These are phyloP conservation scores for Platycheirus albimanus DNA, from an alignment of 2,888 invertebrate species.

Conservation along the genomic window DNA sequence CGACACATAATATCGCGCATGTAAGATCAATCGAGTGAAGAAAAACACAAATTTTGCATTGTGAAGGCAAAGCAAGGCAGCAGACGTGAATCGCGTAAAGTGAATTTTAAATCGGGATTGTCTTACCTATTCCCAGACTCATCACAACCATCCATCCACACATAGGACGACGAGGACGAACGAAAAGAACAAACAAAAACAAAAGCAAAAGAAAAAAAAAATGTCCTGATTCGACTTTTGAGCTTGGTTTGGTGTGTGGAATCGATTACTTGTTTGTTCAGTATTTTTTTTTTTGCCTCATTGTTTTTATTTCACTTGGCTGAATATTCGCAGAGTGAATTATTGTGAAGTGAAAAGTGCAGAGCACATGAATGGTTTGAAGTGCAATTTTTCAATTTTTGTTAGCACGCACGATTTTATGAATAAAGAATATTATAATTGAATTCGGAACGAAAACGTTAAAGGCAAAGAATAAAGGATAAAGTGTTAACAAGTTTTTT, in stretches of 20 bases:
- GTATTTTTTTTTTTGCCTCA: neutral
- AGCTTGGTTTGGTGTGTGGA: conserved; percentile 12
- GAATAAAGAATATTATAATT: conserved; percentile 64
- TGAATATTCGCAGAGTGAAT: conserved; percentile 17
- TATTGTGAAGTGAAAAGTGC: conserved; percentile 50
- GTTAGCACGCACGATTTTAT: conserved; percentile 63
- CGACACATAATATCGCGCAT: conserved; percentile 32
- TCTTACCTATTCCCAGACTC: conserved; percentile 3
- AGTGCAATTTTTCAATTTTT: conserved; percentile 61
- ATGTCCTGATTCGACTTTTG: conserved; percentile 65
- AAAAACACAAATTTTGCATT: conserved; percentile 48
- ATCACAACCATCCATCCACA: neutral
- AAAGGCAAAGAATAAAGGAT: conserved; percentile 18
- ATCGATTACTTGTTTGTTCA: conserved; percentile 57
- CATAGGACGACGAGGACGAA: neutral
- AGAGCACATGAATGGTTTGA: conserved; percentile 53
- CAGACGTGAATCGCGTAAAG: conserved; percentile 50
- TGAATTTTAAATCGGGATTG: conserved; percentile 34
- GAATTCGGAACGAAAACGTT: conserved; percentile 48
- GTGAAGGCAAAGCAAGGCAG: no score
- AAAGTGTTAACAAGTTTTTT: conserved; percentile 8
- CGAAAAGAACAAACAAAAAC: neutral
- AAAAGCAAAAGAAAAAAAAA: neutral
- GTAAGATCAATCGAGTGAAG: conserved; percentile 56
- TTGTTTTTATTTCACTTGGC: conserved; percentile 15